These are phyloP conservation scores for Atherinomorus stipes DNA, from an alignment of 2,113 vertebrate genomes.

Conservation along the genomic window DNA sequence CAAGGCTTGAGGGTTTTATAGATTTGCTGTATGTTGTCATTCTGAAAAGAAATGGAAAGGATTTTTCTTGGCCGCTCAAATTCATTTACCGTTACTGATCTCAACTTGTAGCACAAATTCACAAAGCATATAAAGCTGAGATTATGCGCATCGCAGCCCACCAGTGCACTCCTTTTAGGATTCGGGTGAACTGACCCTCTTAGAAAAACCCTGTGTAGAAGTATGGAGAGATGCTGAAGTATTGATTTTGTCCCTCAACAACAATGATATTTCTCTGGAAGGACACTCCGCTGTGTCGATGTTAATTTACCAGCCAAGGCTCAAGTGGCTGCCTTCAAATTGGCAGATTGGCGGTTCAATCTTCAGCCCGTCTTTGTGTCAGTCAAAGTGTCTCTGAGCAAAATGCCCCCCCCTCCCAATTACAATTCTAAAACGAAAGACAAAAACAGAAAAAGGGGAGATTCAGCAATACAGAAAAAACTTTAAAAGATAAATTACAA, in stretches of 20 bases:
- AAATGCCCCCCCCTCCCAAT: too few species aligned
- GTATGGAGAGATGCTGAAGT: not conserved
- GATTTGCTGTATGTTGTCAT: not conserved
- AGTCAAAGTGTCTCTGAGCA: too few species aligned
- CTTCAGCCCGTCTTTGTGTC: too few species aligned
- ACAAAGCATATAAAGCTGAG: not conserved
- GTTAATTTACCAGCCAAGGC: too few species aligned
- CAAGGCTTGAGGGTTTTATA: not conserved
- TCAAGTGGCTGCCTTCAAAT: too few species aligned
- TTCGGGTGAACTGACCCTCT: not conserved
- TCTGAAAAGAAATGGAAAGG: constrained; percentile 14
- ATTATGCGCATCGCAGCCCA: constrained; percentile 5
- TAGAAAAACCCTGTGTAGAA: not conserved
- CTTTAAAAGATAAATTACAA: too few species aligned
- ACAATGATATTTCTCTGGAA: not conserved
- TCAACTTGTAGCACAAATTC: not conserved
- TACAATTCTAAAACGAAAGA: too few species aligned
- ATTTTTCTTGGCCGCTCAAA: constrained; percentile 16
- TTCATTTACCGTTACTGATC: not conserved
- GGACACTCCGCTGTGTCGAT: too few species aligned
- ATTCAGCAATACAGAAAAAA: too few species aligned
- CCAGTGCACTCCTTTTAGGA: not conserved
- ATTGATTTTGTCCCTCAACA: constrained; percentile 25
- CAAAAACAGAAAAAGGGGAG: too few species aligned
- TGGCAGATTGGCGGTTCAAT: too few species aligned